phyloP scores from a whole-genome alignment of 1,140 invertebrate species.

The Liolophura sinensis region DNA sequence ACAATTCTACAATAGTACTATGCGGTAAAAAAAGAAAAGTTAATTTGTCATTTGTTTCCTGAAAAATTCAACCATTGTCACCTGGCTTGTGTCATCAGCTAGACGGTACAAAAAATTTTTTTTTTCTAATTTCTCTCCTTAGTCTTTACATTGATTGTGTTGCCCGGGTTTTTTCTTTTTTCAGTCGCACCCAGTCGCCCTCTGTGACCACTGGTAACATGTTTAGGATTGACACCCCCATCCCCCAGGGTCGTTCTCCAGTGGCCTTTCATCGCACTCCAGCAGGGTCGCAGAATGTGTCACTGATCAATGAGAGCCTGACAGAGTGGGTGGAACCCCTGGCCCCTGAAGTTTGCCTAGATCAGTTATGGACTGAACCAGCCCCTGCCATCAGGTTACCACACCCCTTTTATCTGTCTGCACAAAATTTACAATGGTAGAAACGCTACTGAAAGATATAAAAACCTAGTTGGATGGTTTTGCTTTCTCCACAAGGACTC shows the following conservation, averaged over 20 bases:
- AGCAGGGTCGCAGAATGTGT: conserved; percentile 34
- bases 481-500: no score
- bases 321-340: conserved; percentile 68
- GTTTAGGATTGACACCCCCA: conserved; percentile 41
- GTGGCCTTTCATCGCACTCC: conserved; percentile 37
- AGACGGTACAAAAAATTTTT: background rate
- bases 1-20: no score
- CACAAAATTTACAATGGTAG: no score
- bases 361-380: conserved; percentile 84
- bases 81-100: no score
- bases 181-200: conserved; percentile 53
- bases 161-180: conserved; percentile 13
- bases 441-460: no score
- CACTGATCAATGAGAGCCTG: conserved; percentile 43
- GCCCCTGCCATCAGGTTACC: conserved; percentile 35
- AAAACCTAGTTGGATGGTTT: no score
- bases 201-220: conserved; percentile 25
- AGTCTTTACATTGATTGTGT: conserved; percentile 1
- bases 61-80: no score
- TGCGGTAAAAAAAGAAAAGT: no score
- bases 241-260: conserved; percentile 32
- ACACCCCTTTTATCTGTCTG: no score
- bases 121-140: background rate
- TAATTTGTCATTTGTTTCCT: no score
- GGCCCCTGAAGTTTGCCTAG: conserved; percentile 82